Evolutionary conservation across 2,797 vertebrate genomes (phyloP).

Genomic region (Telmatherina bonti): DNA sequence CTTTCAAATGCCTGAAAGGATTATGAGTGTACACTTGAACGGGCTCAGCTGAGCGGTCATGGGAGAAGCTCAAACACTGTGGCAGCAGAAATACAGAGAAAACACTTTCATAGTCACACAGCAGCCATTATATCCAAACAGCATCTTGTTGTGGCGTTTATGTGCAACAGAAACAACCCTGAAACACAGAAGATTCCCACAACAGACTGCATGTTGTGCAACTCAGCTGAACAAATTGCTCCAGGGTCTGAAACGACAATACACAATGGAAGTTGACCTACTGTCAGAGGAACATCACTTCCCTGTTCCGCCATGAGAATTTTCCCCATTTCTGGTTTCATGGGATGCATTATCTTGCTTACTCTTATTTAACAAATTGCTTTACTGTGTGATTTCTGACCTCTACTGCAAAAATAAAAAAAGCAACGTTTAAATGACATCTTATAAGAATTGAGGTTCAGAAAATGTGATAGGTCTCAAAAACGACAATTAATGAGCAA

Average conservation of each 20-base stretch:
- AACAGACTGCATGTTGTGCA: conserved; percentile 5
- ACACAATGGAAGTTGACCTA: not conserved
- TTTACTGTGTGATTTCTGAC: too few relatives aligned
- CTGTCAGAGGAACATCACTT: conserved; percentile 20
- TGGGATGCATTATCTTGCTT: not conserved
- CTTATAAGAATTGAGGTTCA: not conserved
- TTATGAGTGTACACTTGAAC: conserved; percentile 54
- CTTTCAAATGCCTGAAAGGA: conserved; percentile 67
- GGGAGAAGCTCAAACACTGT: conserved; percentile 46
- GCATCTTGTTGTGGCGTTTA: not conserved
- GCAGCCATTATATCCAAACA: not conserved
- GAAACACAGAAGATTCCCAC: not conserved
- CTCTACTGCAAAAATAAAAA: not conserved
- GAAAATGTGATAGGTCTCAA: not conserved
- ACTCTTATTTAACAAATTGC: too few relatives aligned
- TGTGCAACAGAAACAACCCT: not conserved
- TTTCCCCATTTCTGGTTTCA: conserved; percentile 18
- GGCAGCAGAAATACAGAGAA: conserved; percentile 23
- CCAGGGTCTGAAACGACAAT: not conserved
- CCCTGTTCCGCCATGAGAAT: not conserved
- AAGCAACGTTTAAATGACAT: not conserved
- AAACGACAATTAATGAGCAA: not conserved
- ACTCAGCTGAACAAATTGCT: not conserved
- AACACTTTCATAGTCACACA: conserved; percentile 10
- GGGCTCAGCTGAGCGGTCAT: conserved; percentile 67